These are phyloP conservation scores for Drosophila neotestacea DNA, from an alignment of 2,888 invertebrate species.

Conservation along the genomic window DNA sequence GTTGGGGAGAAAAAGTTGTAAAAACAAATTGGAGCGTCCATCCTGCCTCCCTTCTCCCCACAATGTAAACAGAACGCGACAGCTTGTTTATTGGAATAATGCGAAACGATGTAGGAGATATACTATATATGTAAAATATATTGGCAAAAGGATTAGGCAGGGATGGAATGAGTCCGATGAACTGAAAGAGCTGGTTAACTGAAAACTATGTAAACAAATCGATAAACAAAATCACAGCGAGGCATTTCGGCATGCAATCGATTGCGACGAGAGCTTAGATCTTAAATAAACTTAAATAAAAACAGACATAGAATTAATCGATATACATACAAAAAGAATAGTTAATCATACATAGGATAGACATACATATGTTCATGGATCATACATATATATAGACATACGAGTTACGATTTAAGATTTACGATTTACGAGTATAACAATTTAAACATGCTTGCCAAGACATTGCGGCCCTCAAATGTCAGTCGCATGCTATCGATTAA, in stretches of 20 bases:
- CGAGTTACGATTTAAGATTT: background rate
- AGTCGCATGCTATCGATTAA: constrained; percentile 61
- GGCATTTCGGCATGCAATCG: constrained; percentile 47
- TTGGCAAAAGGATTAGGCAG: background rate
- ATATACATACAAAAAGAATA: constrained; percentile 17
- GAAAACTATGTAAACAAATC: background rate
- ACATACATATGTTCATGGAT: constrained; percentile 17
- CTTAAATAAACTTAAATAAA: constrained; percentile 37
- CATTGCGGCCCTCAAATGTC: constrained; percentile 48
- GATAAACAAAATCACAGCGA: constrained; percentile 34
- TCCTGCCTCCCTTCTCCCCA: background rate
- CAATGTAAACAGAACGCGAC: constrained; percentile 4
- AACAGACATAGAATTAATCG: constrained; percentile 28
- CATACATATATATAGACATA: constrained; percentile 8
- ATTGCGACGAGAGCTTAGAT: constrained; percentile 41
- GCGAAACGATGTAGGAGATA: background rate
- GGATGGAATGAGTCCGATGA: constrained; percentile 22
- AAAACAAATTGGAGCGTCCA: constrained; percentile 10
- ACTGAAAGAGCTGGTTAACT: background rate
- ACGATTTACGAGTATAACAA: constrained; percentile 8
- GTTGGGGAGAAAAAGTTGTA: background rate
- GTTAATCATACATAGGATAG: constrained; percentile 24
- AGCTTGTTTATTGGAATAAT: constrained; percentile 20
- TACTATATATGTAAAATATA: background rate
- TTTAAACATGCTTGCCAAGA: constrained; percentile 55